Base-by-base conservation (phyloP, 2,888 invertebrate genomes). In the Drosophila neonasuta region DNA sequence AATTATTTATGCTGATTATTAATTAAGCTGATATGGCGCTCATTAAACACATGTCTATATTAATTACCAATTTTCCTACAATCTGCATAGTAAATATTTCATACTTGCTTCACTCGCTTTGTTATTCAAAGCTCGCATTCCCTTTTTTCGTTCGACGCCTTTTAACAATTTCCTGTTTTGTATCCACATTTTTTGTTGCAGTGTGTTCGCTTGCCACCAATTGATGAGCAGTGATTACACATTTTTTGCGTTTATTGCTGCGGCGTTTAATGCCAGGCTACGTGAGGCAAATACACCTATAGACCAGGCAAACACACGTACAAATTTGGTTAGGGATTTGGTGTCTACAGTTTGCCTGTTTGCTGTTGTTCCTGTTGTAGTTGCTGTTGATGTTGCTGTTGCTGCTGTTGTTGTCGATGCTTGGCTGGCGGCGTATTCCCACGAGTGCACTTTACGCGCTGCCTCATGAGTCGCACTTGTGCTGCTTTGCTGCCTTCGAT, bases 181-280 rank as follows among this genome's bases (percentile, higher is more conserved):
- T n/a, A 3, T 1, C 3, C 8, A 8, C 2, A n/a, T 11, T 11
- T 39, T 68, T 76, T 71, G 11, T 68, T 11, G 1, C 74, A 58
- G 80, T 80, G 85, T 61, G 85, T 61, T 3, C 11, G 68, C 8
- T 29, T 57, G 76, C 64, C 34, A 11, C 20, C 63, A 59, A 77
- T 75, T 82, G 85, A 82, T 80, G 83, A 80, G 80, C 86, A 81
- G 80, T 85, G 81, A 81, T 85, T 81, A 81, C 80, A 77, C 65
- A 74, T 66, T 74, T 78, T 74, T 61, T 20, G 32, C 67, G 68
- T 63, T 69, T 75, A 75, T 61, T 74, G 58, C 63, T 48, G 57
- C 55, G 46, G 44, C 60, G 59, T 79, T 77, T 72, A 67, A 63
- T 75, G 44, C 13, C 41, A 29, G 57, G 24, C 54, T 77, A 81